Evolutionary conservation across 2,797 vertebrate genomes (phyloP).

Genomic region (Enteromius thamalakanensis): DNA sequence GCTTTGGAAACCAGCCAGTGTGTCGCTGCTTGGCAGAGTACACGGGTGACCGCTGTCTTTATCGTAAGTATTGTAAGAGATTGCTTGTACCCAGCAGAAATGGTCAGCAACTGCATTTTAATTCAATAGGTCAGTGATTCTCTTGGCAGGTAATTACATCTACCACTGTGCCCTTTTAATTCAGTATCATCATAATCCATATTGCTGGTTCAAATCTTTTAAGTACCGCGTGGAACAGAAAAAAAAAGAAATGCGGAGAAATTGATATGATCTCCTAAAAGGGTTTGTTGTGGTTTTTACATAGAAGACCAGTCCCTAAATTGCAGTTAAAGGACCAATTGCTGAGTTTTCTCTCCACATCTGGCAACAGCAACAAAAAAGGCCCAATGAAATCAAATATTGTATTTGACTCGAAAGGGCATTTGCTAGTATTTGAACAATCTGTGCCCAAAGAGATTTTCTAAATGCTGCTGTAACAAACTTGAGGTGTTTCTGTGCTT

Average conservation of each 20-base stretch:
- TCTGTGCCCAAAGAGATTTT: constrained; percentile 66
- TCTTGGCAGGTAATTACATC: background rate
- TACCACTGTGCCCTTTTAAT: background rate
- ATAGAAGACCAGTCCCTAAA: constrained; percentile 16
- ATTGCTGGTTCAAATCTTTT: background rate
- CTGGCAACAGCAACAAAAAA: background rate
- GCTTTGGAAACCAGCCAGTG: constrained; percentile 89
- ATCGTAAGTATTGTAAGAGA: constrained; percentile 84
- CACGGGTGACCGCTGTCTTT: constrained; percentile 92
- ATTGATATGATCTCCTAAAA: background rate
- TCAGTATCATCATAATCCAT: background rate
- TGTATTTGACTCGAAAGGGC: constrained; percentile 50
- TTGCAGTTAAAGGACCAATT: constrained; percentile 1
- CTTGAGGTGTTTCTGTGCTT: constrained; percentile 69
- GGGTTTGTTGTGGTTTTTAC: constrained; percentile 4
- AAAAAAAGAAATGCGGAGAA: constrained; percentile 2
- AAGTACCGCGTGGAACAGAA: background rate
- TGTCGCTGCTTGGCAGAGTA: constrained; percentile 91
- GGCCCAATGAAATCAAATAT: constrained; percentile 18
- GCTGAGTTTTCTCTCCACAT: background rate
- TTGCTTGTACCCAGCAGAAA: constrained; percentile 8
- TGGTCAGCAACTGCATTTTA: constrained; percentile 11
- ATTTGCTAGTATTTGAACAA: constrained; percentile 57
- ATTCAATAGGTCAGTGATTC: constrained; percentile 12
- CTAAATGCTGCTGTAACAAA: constrained; percentile 65